phyloP scores from a whole-genome alignment of 2,113 vertebrate species.

The Azemiops feae region DNA sequence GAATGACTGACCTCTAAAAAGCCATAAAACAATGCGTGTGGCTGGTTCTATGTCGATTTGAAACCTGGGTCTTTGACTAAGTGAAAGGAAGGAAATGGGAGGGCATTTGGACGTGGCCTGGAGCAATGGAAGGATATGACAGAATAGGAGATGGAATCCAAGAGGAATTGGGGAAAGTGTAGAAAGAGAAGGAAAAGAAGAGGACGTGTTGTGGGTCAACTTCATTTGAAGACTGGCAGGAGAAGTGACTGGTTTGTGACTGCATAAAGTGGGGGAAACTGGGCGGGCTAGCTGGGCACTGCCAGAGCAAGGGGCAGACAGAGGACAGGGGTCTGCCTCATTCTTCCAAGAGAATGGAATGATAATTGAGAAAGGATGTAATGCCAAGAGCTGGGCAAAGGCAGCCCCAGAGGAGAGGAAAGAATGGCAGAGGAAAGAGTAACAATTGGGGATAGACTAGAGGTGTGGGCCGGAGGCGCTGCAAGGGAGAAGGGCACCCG shows the following conservation, averaged over 20 bases:
- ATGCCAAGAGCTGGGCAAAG: background rate
- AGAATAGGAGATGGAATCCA: background rate
- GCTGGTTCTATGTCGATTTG: background rate
- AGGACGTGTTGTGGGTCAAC: background rate
- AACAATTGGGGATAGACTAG: background rate
- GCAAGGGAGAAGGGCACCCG: background rate
- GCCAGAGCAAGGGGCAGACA: background rate
- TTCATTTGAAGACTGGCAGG: background rate
- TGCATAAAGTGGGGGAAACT: background rate
- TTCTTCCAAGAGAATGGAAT: constrained; percentile 45
- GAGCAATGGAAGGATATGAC: background rate
- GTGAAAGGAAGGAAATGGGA: background rate
- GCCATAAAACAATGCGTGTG: too few relatives aligned
- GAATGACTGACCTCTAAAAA: background rate
- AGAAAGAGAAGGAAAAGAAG: background rate
- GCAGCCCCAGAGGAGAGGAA: background rate
- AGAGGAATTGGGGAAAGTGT: background rate
- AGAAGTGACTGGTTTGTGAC: background rate
- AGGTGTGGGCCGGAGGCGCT: background rate
- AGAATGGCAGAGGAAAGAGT: background rate
- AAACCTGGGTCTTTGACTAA: background rate
- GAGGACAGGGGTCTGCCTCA: background rate
- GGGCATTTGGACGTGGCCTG: background rate
- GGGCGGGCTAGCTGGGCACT: background rate
- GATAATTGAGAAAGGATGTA: constrained; percentile 54